Conservation (phyloP, 2,797 vertebrate species). For the Mycteria americana region DNA sequence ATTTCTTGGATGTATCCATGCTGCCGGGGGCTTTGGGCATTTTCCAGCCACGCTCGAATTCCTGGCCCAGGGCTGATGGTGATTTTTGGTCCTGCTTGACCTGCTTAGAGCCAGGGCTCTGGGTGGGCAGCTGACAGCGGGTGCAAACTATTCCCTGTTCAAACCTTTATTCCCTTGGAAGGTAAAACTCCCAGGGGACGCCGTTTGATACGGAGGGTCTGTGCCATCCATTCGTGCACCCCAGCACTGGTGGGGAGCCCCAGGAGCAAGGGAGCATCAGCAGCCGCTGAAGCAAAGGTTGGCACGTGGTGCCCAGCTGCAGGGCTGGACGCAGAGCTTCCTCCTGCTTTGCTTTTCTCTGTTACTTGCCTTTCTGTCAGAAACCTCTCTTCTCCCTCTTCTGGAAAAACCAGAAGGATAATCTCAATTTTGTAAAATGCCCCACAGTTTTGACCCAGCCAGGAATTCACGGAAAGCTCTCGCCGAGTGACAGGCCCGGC, state of each 20-base stretch:
- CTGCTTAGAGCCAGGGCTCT: neutral
- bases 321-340: rapidly evolving
- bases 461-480: neutral
- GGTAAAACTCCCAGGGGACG: neutral
- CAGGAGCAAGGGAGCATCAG: neutral
- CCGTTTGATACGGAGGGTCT: neutral
- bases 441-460: neutral
- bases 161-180: neutral
- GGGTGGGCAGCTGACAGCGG: neutral
- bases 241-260: neutral
- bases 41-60: neutral
- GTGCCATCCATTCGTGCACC: neutral
- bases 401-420: neutral
- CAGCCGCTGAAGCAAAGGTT: neutral
- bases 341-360: neutral
- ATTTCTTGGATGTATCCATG: neutral
- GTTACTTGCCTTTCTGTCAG: neutral
- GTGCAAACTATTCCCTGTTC: neutral
- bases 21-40: neutral
- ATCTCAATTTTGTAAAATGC: neutral
- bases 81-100: neutral
- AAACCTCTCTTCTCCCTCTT: neutral
- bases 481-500: rapidly evolving
- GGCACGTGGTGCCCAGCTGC: rapidly evolving
- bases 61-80: neutral